Conservation (phyloP, 2,113 vertebrate genomes). For the Sander vitreus region DNA sequence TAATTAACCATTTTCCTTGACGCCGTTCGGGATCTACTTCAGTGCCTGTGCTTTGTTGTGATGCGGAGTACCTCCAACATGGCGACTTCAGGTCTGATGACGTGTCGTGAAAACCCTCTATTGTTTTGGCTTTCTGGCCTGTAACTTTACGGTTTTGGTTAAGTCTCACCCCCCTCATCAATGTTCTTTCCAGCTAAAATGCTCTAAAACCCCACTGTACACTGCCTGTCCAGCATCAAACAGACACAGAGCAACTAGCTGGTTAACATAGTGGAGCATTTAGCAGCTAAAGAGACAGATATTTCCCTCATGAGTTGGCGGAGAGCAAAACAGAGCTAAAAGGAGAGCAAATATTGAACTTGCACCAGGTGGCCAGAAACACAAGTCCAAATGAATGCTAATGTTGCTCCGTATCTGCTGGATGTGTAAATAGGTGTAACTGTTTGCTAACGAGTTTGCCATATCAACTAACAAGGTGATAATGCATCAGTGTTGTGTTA, state of each 20-base stretch:
- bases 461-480: neutral
- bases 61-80: too few species aligned
- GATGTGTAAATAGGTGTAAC: neutral
- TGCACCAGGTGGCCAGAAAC: too few species aligned
- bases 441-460: neutral
- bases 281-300: too few species aligned
- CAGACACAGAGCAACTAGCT: neutral
- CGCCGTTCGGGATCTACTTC: too few species aligned
- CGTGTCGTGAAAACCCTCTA: too few species aligned
- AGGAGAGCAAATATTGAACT: neutral
- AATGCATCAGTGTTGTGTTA: neutral
- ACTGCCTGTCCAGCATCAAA: neutral
- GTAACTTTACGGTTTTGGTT: too few species aligned
- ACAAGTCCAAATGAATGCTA: neutral
- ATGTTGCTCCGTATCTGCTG: neutral
- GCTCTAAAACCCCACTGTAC: neutral
- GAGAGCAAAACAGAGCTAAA: neutral
- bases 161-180: neutral
- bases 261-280: too few species aligned
- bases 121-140: neutral
- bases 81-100: too few species aligned
- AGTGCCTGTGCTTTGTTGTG: too few species aligned
- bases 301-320: too few species aligned
- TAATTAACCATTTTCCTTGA: too few species aligned
- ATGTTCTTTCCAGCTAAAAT: neutral